Base-by-base conservation (phyloP, 1,140 invertebrate species). In the Coboldia fuscipes region DNA sequence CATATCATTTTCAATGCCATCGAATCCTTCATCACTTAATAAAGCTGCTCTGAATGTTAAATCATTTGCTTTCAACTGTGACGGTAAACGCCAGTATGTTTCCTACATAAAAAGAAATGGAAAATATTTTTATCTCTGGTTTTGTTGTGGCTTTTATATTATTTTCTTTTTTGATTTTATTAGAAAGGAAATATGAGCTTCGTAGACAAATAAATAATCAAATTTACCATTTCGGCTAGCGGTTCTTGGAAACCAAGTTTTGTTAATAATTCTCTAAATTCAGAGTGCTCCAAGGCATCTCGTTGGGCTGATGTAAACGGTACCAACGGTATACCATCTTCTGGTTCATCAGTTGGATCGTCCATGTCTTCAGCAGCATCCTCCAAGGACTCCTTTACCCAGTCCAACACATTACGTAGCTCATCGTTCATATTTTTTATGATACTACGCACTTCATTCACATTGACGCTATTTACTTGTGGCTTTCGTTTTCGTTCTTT, bases 11-110 rank as follows among this genome's bases (percentile, higher is more conserved):
- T n/a, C n/a, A n/a, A n/a, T n/a, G n/a, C n/a, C n/a, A n/a, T n/a
- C n/a, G n/a, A n/a, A 9, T 30, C 17, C 29, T 34, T 27, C 19
- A 3, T 50, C 51, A 2, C 33, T 38, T 3, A 55, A 24, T 17
- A 55, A 46, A 39, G 44, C 39, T 2, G 44, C 46, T 4, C 51
- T 39, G 4, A 49, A 13, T 39, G 56, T 56, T 15, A 71, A 55
- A 16, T 57, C 60, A 5, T 46, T 39, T 2, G 46, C 37, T 26
- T 48, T 51, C 20, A 69, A 47, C 42, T 57, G 48, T 13, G 47
- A 48, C 3, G 68, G 66, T 38, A 72, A 65, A 32, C 68, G 57
- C 69, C 69, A 72, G 45, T 69, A 69, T 40, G 42, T 49, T 54
- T 72, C 65, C 30, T 32, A 14, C 6, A 32, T 18, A 21, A 4